Conservation (phyloP, 2,797 vertebrate species). For the Bradypus variegatus region DNA sequence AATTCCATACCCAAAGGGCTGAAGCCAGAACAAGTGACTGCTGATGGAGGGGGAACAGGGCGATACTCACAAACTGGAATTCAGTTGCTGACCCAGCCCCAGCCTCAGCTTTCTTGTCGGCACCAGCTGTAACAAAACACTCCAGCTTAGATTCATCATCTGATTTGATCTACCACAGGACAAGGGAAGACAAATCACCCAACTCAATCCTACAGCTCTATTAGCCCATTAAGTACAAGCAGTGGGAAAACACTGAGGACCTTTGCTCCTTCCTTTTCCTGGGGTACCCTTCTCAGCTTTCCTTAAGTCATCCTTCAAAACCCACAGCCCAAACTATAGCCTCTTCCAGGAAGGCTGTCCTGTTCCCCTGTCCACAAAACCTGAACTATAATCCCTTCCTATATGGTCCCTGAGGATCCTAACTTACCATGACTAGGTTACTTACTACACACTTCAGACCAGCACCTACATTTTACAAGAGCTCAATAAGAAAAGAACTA, state of each 20-base stretch:
- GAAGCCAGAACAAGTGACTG: background rate
- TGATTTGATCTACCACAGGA: background rate
- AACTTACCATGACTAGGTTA: background rate
- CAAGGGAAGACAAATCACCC: background rate
- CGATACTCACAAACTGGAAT: constrained; percentile 96
- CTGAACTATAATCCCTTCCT: background rate
- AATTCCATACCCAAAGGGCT: background rate
- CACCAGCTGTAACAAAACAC: constrained; percentile 81
- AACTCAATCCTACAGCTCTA: background rate
- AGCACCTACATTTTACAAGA: background rate
- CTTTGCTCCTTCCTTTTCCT: background rate
- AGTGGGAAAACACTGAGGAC: background rate
- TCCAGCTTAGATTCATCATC: background rate
- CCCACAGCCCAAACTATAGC: background rate
- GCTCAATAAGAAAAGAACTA: background rate
- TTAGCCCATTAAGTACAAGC: background rate
- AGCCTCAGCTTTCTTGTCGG: constrained; percentile 98
- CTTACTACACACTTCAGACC: background rate
- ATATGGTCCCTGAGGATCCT: background rate
- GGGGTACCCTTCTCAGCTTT: background rate
- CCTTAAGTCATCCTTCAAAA: background rate
- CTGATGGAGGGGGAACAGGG: background rate
- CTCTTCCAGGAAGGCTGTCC: background rate
- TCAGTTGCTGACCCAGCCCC: constrained; percentile 97
- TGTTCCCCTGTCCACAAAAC: background rate